Evolutionary conservation across 1,140 invertebrate genomes (phyloP).

Genomic region (Gryllus bimaculatus): DNA sequence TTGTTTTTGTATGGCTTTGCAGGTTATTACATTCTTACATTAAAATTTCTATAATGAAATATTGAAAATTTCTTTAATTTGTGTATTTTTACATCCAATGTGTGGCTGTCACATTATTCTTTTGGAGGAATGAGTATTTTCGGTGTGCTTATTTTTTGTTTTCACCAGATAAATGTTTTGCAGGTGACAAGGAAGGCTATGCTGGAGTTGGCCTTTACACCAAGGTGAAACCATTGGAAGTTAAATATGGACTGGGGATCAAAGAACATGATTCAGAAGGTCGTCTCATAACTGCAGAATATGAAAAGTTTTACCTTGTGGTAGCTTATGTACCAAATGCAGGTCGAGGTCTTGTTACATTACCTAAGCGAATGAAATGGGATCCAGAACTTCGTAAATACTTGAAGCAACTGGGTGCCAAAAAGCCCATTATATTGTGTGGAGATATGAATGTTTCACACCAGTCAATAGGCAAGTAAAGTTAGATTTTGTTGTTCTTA

Average conservation of each 20-base stretch:
- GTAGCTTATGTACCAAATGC: slow-evolving; percentile 56
- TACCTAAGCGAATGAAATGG: slow-evolving; percentile 85
- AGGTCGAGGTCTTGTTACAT: slow-evolving; percentile 70
- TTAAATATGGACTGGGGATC: slow-evolving; percentile 74
- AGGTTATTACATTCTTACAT: no score
- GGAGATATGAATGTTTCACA: slow-evolving; percentile 98
- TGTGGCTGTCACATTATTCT: no score
- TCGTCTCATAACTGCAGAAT: slow-evolving; percentile 93
- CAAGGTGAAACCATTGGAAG: slow-evolving; percentile 74
- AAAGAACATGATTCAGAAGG: slow-evolving; percentile 68
- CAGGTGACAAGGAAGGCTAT: slow-evolving; percentile 71
- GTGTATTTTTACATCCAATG: no score
- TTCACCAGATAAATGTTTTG: no score
- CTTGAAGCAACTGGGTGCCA: slow-evolving; percentile 69
- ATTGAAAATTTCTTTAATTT: no score
- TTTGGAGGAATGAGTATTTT: no score
- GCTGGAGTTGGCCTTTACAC: slow-evolving; percentile 84
- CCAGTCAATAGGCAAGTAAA: slow-evolving; percentile 56
- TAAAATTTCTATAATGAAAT: no score
- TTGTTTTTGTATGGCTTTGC: no score
- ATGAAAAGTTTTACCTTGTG: slow-evolving; percentile 81
- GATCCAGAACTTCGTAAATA: slow-evolving; percentile 71
- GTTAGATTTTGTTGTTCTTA: not conserved
- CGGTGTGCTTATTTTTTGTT: no score
- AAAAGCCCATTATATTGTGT: slow-evolving; percentile 89